Evolutionary conservation across 2,888 invertebrate species (phyloP), one percentile per base, ranked within the genome.

Genomic region (Danaus chrysippus): DNA sequence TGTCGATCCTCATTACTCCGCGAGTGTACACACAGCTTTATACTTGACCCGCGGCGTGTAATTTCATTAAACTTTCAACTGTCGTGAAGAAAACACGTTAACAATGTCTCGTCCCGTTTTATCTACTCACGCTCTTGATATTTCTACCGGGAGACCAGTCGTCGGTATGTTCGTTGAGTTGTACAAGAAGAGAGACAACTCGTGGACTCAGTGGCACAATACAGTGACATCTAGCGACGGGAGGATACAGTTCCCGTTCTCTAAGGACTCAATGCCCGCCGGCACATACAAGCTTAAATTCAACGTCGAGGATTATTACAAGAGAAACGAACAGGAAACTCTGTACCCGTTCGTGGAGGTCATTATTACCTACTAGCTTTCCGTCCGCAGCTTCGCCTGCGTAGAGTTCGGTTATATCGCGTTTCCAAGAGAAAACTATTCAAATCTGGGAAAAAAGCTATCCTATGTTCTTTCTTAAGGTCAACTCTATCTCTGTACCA

Each of bases 321-420:
- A 92, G 57, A 76, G 86, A 23, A 83, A 85, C 56, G 91, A 92
- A 63, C 91, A 92, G 64, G 92, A 93, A 58, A 93, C 94, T 0
- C 89, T 96, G 68, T 96, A 95, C 82, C 96, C 96, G 0, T 94
- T 93, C 78, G 93, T 96, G 61, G 96, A 96, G 92, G 94, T 94
- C 61, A 58, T 64, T 54, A 57, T 13, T n/a, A 19, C 17, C 15
- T 11, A 41, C n/a, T n/a, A n/a, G n/a, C n/a, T n/a, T n/a, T n/a
- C n/a, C n/a, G n/a, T n/a, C n/a, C n/a, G n/a, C n/a, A n/a, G n/a
- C n/a, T n/a, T n/a, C n/a, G n/a, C n/a, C n/a, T n/a, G n/a, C n/a
- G n/a, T n/a, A n/a, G n/a, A n/a, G n/a, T n/a, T n/a, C n/a, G n/a
- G n/a, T n/a, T n/a, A n/a, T n/a, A n/a, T n/a, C n/a, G n/a, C n/a